These are phyloP conservation scores for Prunella strophiata DNA, from an alignment of 2,797 vertebrate genomes.

Conservation along the genomic window DNA sequence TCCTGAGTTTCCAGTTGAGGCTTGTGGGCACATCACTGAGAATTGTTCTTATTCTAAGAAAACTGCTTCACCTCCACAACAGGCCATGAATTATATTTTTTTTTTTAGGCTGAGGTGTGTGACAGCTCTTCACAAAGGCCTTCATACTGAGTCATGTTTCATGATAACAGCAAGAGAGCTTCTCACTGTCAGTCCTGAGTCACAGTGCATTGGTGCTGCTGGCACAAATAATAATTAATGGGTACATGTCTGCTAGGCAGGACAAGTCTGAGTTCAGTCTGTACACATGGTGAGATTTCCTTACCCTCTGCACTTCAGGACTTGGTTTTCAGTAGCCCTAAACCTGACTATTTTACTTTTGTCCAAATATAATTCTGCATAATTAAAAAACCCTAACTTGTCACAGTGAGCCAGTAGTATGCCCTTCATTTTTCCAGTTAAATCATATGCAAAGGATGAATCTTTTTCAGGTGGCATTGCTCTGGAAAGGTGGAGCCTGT, in stretches of 20 bases:
- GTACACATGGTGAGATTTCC: neutral
- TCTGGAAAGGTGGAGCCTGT: neutral
- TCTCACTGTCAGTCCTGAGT: neutral
- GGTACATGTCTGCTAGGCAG: fast-evolving
- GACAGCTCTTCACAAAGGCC: neutral
- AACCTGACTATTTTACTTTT: neutral
- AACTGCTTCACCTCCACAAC: neutral
- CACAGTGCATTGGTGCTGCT: neutral
- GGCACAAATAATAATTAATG: neutral
- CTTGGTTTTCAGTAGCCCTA: neutral
- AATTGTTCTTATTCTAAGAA: neutral
- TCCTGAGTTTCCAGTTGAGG: neutral
- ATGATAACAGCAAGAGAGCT: neutral
- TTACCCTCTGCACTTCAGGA: neutral
- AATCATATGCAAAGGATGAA: neutral
- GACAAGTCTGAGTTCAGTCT: neutral
- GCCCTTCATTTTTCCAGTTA: neutral
- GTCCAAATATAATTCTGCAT: neutral
- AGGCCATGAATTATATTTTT: neutral
- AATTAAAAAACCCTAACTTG: neutral
- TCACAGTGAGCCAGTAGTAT: neutral
- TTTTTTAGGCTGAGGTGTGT: neutral
- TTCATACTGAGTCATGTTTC: neutral
- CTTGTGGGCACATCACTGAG: neutral
- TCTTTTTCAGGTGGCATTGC: neutral